phyloP scores from a whole-genome alignment of 2,797 vertebrate genomes.

The Crypturellus tataupa region DNA sequence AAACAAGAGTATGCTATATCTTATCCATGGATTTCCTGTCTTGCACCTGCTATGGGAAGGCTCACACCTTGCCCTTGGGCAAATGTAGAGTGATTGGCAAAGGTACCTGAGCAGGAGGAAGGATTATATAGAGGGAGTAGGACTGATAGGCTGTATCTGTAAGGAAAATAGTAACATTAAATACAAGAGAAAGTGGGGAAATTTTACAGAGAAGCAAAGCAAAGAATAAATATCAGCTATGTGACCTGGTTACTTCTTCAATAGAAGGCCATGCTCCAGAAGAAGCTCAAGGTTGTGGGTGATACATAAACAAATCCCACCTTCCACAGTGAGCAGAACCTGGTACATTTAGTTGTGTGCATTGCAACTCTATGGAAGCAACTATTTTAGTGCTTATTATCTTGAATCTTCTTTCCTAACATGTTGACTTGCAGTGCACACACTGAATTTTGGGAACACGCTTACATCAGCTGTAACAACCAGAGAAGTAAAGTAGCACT shows the following conservation, averaged over 20 bases:
- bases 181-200: background rate
- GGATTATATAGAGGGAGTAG: background rate
- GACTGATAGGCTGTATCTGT: background rate
- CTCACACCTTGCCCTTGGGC: conserved; percentile 41
- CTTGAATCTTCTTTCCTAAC: background rate
- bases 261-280: background rate
- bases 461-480: background rate
- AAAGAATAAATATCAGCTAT: background rate
- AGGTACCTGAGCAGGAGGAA: background rate
- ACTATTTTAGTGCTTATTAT: background rate
- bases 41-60: conserved; percentile 25
- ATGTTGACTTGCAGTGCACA: background rate
- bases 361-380: background rate
- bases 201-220: background rate
- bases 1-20: conserved; percentile 4
- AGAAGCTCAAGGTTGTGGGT: background rate
- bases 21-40: conserved; percentile 64
- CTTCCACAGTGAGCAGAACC: background rate
- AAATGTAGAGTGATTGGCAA: conserved; percentile 35
- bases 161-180: conserved; percentile 19
- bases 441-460: background rate
- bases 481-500: background rate
- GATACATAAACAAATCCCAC: conserved; percentile 3
- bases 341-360: background rate
- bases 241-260: background rate